Base-by-base conservation (phyloP, 2,888 invertebrate species). In the Timandra comae region DNA sequence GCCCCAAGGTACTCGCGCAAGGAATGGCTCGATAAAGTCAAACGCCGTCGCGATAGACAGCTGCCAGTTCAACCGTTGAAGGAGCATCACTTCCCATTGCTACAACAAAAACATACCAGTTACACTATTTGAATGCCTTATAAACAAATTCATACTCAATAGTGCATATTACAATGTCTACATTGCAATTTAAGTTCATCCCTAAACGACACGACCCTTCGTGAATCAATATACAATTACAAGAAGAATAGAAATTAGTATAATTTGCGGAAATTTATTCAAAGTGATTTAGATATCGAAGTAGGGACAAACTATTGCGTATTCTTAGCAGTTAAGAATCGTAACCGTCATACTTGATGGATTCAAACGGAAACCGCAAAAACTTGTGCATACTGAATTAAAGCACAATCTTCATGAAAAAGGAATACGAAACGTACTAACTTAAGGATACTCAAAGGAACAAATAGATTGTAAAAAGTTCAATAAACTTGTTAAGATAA, bases 1-100 rank as follows among this genome's bases (percentile, higher is more conserved):
- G 38, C 88, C 87, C 88, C 91, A 90, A 9, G 88, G 73, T 43
- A 82, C 76, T 52, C 93, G 84, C 52, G 90, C 89, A 43, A 94
- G 80, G 51, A 94, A 88, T 56, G 93, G 94, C 66, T 94, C 94
- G 58, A 94, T 88, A 78, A 93, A 94, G 78, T 95, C 95, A 73
- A 91, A 92, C 5, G 93, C 92, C 1, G 94, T 94, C 32, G 94
- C 89, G 13, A 91, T 89, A 16, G 91, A 90, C 49, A 93, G 82
- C 75, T 94, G 92, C 95, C 95, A 95, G 63, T 92, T 89, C 46
- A 95, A 76, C 63, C 91, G 89, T 45, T 90, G 90, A 47, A 95
- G 82, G 21, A 95, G 87, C 70, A 93, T 79, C 53, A 93, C 79
- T 78, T 95, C 95, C 93, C 93, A 94, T 71, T 89, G 90, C 94